Evolutionary conservation across 2,797 vertebrate species (phyloP), one percentile per base, ranked within the genome.

Genomic region (Clarias fuscus): DNA sequence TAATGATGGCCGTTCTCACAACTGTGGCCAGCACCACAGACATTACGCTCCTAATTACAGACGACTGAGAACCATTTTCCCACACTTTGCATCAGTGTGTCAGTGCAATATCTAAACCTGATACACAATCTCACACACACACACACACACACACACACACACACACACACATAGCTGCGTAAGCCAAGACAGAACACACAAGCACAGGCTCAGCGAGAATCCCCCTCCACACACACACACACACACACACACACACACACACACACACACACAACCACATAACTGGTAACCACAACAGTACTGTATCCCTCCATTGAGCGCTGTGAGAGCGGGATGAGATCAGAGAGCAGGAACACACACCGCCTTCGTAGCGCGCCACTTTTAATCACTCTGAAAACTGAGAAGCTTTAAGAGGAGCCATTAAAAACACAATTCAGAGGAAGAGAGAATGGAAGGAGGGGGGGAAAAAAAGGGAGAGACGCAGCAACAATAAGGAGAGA

Each of bases 351-450:
- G 65, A 84, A 68, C 81, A 83, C 86, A 84, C 72, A 86, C 83
- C 76, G 48, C 43, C 53, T 81, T 81, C 78, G 78, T 81, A 81
- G 76, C 67, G 70, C 67, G 71, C 80, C 80, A 86, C 68, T 87
- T 87, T 82, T 87, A 88, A 79, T 86, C 84, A 88, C 82, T 82
- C 79, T 86, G 87, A 84, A 88, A 89, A 76, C 75, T 62, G 86
- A 89, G 82, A 86, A 65, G 62, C 82, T 89, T 89, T 73, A 89
- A 81, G 86, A 85, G 75, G 78, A 65, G 79, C 84, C 88, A 88
- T 88, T 84, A 90, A 89, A 90, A 89, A 86, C 86, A 89, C n/a
- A 84, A 78, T 62, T 82, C 84, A 27, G 72, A 68, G 87, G 77
- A 17, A 77, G 53, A 81, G 68, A 85, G 86, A 79, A 61, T 43